Evolutionary conservation across 2,797 vertebrate species (phyloP).

Genomic region (Ispidina picta): DNA sequence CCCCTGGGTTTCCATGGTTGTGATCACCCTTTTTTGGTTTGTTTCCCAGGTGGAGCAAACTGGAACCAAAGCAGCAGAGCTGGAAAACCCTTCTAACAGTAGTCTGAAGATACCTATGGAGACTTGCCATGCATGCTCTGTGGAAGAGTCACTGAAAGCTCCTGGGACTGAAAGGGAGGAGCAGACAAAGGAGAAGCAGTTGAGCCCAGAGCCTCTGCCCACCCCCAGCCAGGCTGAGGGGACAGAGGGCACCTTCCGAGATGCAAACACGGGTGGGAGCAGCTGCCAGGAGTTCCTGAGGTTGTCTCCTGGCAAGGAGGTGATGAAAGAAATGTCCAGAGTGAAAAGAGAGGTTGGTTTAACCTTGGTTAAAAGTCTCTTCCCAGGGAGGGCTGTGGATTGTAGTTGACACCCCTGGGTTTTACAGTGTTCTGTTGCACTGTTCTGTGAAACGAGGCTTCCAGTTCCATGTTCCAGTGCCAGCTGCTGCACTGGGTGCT

Average conservation of each 20-base stretch:
- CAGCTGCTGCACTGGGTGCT: background rate
- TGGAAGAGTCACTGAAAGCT: background rate
- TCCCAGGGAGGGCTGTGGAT: background rate
- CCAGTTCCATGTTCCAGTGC: accelerated
- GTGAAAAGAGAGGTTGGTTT: slow-evolving; percentile 59
- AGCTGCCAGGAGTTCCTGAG: slow-evolving; percentile 12
- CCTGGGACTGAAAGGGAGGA: background rate
- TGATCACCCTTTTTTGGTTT: background rate
- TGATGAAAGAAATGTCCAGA: slow-evolving; percentile 58
- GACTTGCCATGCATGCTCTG: background rate
- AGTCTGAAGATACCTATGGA: background rate
- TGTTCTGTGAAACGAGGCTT: background rate
- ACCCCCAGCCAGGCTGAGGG: background rate
- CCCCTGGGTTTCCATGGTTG: background rate
- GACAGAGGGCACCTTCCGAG: background rate
- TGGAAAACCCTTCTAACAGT: background rate
- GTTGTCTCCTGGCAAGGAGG: slow-evolving; percentile 34
- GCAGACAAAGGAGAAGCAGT: slow-evolving; percentile 2
- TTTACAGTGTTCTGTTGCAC: background rate
- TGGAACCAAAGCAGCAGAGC: background rate
- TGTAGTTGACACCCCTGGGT: background rate
- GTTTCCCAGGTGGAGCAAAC: slow-evolving; percentile 17
- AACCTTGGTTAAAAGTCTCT: background rate
- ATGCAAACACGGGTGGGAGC: accelerated
- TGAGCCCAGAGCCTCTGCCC: background rate